Base-by-base conservation (phyloP, 2,888 invertebrate genomes). In the Lumbricus terrestris region DNA sequence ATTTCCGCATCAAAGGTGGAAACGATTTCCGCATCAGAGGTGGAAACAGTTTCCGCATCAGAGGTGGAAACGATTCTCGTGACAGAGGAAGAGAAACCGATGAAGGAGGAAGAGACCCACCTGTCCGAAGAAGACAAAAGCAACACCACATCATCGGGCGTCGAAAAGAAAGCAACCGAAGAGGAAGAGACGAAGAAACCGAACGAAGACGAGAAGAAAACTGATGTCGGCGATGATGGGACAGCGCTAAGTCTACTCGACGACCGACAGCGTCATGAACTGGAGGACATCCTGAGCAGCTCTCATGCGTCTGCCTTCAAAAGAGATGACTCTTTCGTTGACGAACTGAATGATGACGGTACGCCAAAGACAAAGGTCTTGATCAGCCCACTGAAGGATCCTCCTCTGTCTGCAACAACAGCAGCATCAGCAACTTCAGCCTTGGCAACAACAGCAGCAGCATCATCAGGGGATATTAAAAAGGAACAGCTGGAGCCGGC, bases 141-240 rank as follows among this genome's bases (percentile, higher is more conserved):
- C 29, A 69, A n/a, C n/a, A n/a, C 29, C 69, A 69, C 69, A 69
- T 69, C 69, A 69, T 69, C 69, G 13, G 69, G n/a, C 29, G 69
- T n/a, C 5, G 69, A 69, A 69, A 69, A 69, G 69, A 69, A 69
- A n/a, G 69, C 69, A 69, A n/a, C 69, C 13, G 69, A 69, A n/a
- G 69, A n/a, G n/a, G n/a, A 29, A n/a, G 29, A 69, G 69, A n/a
- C n/a, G 0, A 69, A n/a, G 29, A 69, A 69, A n/a, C 8, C 13
- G 69, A 69, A n/a, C 69, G 69, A 69, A 69, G 69, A 69, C n/a
- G 69, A 69, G n/a, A 69, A 69, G 69, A 69, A 69, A 69, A 69
- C 8, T n/a, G 69, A n/a, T 69, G 69, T n/a, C n/a, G n/a, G n/a
- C 69, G 69, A 69, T 13, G 54, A 54, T 23, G 69, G 69, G 16